Conservation (phyloP, 2,113 vertebrate genomes). For the Festucalex cinctus region DNA sequence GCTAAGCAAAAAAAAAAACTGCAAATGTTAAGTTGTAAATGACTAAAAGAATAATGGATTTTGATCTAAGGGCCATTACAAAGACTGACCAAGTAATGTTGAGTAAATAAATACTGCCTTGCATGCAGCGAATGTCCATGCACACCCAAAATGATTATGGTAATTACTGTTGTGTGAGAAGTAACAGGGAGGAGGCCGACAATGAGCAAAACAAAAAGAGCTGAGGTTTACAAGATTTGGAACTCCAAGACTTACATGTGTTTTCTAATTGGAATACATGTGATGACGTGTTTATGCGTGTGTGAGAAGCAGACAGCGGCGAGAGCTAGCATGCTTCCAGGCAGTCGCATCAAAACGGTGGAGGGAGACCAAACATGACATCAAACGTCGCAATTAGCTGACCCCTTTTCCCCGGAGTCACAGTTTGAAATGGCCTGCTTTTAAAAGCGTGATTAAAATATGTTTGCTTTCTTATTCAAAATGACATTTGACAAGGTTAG, state of each 20-base stretch:
- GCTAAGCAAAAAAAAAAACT: background rate
- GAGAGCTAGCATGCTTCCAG: conserved; percentile 61
- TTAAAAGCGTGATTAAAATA: conserved; percentile 67
- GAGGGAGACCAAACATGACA: conserved; percentile 73
- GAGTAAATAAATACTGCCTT: conserved; percentile 16
- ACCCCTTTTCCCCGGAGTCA: conserved; percentile 66
- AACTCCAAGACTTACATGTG: conserved; percentile 75
- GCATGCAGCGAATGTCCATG: conserved; percentile 4
- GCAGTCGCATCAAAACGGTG: conserved; percentile 60
- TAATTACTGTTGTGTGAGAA: background rate
- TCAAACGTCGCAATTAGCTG: conserved; percentile 69
- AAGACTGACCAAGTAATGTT: background rate
- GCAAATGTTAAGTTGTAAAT: background rate
- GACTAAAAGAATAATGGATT: background rate
- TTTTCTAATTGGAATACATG: conserved; percentile 61
- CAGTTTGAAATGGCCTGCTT: conserved; percentile 54
- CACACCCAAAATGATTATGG: background rate
- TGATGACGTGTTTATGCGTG: conserved; percentile 35
- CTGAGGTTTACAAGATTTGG: conserved; percentile 84
- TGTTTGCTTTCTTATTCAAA: conserved; percentile 68
- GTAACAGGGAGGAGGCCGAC: conserved; percentile 70
- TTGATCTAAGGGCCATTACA: background rate
- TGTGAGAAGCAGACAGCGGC: conserved; percentile 12
- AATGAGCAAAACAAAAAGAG: conserved; percentile 81
- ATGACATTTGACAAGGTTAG: conserved; percentile 75